Evolutionary conservation across 2,888 invertebrate genomes (phyloP), one percentile per base, ranked within the genome.

Genomic region (Diarsia dahlii): DNA sequence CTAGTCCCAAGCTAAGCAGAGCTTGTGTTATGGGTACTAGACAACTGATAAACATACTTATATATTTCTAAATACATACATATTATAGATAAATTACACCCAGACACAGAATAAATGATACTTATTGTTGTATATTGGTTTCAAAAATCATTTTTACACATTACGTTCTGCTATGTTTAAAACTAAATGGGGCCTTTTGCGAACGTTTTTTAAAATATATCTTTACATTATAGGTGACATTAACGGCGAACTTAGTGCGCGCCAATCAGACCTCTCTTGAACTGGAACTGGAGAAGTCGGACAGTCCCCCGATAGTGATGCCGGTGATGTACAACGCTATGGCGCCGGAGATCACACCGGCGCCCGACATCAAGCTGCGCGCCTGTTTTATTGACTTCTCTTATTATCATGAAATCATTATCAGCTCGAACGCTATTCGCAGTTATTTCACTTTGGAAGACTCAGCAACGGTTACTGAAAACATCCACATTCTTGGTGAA

Each of bases 301-400:
- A 97, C 72, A 96, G 97, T 72, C 96, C 97, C 50, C 96, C 97
- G 0, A 93, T 97, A 63, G 89, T 92, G 0, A 87, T 97, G 28
- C 97, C 97, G 0, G 92, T 98, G 9, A 93, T 88, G 34, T 97
- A 96, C 87, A 92, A 95, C 63, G 97, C 97, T 0, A 92, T 92
- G 83, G 95, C 97, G 5, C 97, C 98, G 0, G 84, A 91, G 12
- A 92, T 98, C 10, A 88, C 90, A 12, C 92, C 93, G 0, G 97
- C 97, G 0, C 87, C 93, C 0, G 97, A 97, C 64, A 95, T 98
- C 15, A 94, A 93, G 28, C 90, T 97, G 62, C 93, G 96, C 80
- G 97, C 97, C 71, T 97, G 97, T 86, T 98, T 97, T 87, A 86
- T 97, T 28, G 97, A 97, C 84, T 97, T 94, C 81, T 91, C 95